A percentile compares a stretch with the other conserved stretches of the same genome.
Evolutionary conservation across 2,797 vertebrate genomes (phyloP).

Genomic region (Syngnathus acus): DNA sequence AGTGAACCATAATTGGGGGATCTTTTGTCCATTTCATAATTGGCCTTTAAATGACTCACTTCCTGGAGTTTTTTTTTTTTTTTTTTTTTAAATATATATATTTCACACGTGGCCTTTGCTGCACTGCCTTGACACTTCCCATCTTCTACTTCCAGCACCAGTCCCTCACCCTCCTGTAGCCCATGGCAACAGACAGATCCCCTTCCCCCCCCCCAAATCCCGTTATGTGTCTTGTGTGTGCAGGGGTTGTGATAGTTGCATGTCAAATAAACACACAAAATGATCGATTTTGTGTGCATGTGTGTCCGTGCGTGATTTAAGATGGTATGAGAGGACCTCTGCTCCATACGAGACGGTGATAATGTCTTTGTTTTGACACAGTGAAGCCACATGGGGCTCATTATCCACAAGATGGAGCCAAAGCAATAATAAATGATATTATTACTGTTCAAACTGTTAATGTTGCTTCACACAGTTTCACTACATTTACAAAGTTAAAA

Average conservation of each 20-base stretch:
- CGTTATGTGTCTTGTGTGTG: slow-evolving; percentile 4
- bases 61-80: neutral
- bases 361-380: neutral
- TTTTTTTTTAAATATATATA: slow-evolving; percentile 1
- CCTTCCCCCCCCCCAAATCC: slow-evolving; percentile 12
- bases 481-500: no score
- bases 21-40: neutral
- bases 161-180: slow-evolving; percentile 45
- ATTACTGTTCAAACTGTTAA: no score
- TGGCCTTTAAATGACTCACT: slow-evolving; percentile 33
- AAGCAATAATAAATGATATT: neutral
- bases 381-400: neutral
- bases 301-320: neutral
- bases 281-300: neutral
- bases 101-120: slow-evolving; percentile 34
- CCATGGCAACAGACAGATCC: slow-evolving; percentile 62
- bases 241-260: neutral
- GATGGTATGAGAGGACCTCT: neutral
- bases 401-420: neutral
- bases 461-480: no score
- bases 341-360: neutral
- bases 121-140: slow-evolving; percentile 23
- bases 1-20: neutral
- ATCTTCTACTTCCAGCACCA: slow-evolving; percentile 12
- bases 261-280: neutral